Base-by-base conservation (phyloP, 2,797 vertebrate species). In the Lithobates pipiens region DNA sequence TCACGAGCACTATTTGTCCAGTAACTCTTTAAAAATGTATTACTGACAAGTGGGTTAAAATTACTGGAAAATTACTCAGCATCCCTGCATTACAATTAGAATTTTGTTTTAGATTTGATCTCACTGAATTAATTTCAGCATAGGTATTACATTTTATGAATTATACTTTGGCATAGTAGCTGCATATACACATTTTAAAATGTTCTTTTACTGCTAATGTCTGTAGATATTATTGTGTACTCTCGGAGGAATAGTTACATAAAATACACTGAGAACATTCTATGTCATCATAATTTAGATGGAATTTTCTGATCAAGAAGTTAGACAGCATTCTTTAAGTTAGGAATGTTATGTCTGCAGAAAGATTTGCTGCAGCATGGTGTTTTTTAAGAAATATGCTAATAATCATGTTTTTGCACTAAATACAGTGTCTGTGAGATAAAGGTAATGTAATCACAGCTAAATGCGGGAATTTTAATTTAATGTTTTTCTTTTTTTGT, bases 1-100 rank as follows among this genome's bases (percentile, higher is more conserved):
- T 89, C 67, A 85, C 73, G 4, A 83, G 86, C 87, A 75, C 83
- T 89, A 85, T 89, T 86, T 90, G 89, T 89, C 88, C 82, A 88
- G 76, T 67, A 89, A 83, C 87, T 29, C 63, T 88, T 84, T 70
- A 87, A 86, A 87, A 87, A 83, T 87, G 32, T 84, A 80, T 87
- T 87, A 84, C 81, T 76, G 81, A 87, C 81, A 68, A 80, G 70
- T 61, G 69, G 63, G 76, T 50, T 63, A 87, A 83, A 83, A 87
- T 87, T 87, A 87, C 86, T 75, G 86, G 81, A 87, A 87, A 80
- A 83, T 69, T 84, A 83, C 81, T 87, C 86, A 84, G 81, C 61
- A 80, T 84, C 46, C 75, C 76, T 80, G 81, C 71, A 87, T 87
- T 87, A 84, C 61, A 83, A 83, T 83, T 83, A 80, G 76, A 87